Percentiles rank a stretch among this genome's conserved stretches.
phyloP scores from a whole-genome alignment of 1,140 invertebrate species.

The Chironomus striatipennis region DNA sequence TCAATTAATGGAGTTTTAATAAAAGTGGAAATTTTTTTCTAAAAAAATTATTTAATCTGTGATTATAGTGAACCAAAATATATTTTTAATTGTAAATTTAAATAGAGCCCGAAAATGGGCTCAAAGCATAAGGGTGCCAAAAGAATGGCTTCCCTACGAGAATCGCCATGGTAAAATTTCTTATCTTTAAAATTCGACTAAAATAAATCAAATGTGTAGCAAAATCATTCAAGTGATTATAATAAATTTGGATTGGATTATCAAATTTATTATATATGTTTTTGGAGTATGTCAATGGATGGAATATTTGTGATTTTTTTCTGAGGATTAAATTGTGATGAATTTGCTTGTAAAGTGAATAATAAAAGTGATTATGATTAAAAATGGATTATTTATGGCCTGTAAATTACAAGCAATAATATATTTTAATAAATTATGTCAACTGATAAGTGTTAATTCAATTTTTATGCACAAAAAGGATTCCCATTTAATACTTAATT shows the following conservation, averaged over 20 bases:
- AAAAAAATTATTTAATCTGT: not conserved
- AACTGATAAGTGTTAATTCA: not conserved
- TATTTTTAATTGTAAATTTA: not conserved
- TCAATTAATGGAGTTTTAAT: not conserved
- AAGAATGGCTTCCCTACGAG: not conserved
- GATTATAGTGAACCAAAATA: constrained; percentile 9
- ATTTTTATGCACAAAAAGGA: constrained; percentile 2
- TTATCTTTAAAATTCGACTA: not conserved
- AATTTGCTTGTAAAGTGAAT: not conserved
- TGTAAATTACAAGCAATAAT: constrained; percentile 11
- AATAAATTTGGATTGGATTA: not conserved
- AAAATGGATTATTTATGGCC: not conserved
- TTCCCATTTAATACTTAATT: not conserved
- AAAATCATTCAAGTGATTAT: constrained; percentile 14
- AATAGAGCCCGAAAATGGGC: constrained; percentile 16
- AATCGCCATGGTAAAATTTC: not conserved
- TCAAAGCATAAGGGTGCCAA: not conserved
- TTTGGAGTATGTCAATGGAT: too few relatives aligned
- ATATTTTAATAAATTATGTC: not conserved
- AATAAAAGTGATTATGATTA: not conserved
- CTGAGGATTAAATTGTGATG: not conserved
- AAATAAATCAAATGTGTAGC: not conserved
- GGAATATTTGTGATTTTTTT: too few relatives aligned
- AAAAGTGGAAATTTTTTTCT: not conserved
- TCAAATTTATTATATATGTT: not conserved